Evolutionary conservation across 2,797 vertebrate species (phyloP).

Genomic region (Parotocinclus haroldoi): DNA sequence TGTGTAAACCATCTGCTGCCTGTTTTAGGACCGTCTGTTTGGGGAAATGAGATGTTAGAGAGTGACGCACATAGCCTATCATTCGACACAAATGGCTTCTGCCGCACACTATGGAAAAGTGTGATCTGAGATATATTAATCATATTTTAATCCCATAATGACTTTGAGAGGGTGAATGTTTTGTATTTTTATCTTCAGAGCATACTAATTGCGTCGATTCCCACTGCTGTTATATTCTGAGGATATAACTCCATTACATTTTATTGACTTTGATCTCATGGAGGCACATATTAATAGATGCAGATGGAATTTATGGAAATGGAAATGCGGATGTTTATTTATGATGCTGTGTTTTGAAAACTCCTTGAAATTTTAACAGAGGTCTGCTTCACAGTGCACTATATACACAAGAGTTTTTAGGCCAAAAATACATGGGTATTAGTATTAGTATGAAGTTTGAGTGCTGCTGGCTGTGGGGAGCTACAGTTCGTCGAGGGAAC

Average conservation of each 20-base stretch:
- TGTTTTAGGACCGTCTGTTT: constrained; percentile 25
- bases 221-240: background rate
- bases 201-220: no score
- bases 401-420: no score
- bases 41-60: constrained; percentile 12
- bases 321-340: no score
- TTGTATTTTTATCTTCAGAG: background rate
- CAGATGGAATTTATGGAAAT: no score
- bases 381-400: no score
- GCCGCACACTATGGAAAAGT: background rate
- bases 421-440: no score
- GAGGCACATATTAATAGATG: background rate
- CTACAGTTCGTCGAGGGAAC: no score
- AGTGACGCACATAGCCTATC: constrained; percentile 6
- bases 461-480: no score
- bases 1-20: constrained; percentile 32
- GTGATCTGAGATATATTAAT: constrained; percentile 11
- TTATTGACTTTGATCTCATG: background rate
- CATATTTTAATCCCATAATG: background rate
- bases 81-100: constrained; percentile 20
- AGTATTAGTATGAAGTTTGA: no score
- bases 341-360: no score
- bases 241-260: background rate
- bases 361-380: no score
- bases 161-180: background rate